Conservation (phyloP, 1,140 invertebrate species). For the Leptopilina boulardi region DNA sequence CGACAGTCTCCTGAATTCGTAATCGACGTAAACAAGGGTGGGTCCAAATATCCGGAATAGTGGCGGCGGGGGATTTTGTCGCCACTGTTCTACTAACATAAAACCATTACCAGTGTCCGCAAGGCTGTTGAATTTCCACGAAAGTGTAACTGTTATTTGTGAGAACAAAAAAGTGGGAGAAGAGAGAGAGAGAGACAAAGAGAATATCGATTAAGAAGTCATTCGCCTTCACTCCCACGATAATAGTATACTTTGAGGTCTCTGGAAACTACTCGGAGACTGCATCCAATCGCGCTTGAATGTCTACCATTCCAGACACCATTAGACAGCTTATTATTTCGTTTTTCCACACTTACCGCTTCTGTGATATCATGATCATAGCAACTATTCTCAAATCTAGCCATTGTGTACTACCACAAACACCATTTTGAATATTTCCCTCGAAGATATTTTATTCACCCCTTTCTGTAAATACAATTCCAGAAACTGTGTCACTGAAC, state of each 20-base stretch:
- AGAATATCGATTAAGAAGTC: constrained; percentile 70
- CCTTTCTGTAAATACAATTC: background rate
- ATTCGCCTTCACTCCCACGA: constrained; percentile 56
- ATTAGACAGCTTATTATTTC: constrained; percentile 71
- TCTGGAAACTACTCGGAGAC: constrained; percentile 58
- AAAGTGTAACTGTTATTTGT: constrained; percentile 56
- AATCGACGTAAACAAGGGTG: constrained; percentile 52
- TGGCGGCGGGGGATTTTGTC: constrained; percentile 33
- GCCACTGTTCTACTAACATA: constrained; percentile 35
- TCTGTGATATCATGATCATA: constrained; percentile 55
- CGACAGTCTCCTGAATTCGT: constrained; percentile 44
- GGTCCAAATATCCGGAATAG: constrained; percentile 41
- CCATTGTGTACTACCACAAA: constrained; percentile 50
- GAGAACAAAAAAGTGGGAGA: constrained; percentile 28
- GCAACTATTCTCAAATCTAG: constrained; percentile 50
- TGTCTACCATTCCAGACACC: constrained; percentile 66
- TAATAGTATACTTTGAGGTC: constrained; percentile 43
- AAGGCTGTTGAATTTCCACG: constrained; percentile 34
- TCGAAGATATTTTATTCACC: background rate
- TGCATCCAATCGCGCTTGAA: constrained; percentile 69
- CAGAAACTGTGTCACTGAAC: background rate
- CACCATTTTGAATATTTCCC: constrained; percentile 26
- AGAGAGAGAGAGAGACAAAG: background rate
- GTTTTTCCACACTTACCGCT: constrained; percentile 57
- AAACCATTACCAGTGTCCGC: constrained; percentile 44